Evolutionary conservation across 2,113 vertebrate species (phyloP).

Genomic region (Tachysurus fulvidraco): DNA sequence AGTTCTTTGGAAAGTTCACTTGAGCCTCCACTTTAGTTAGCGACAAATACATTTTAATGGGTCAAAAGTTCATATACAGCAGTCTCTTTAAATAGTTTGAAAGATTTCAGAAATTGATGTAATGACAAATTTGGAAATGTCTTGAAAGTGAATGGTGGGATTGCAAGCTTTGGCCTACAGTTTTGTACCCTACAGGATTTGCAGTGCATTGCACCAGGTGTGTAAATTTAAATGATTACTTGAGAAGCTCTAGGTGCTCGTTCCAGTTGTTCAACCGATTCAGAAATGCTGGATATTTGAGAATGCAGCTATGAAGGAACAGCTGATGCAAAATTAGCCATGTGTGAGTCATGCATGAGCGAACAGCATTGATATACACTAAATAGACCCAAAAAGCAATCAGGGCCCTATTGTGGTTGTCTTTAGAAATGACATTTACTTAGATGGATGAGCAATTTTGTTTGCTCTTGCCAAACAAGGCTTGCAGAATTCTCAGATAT

Average conservation of each 20-base stretch:
- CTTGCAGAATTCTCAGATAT: background rate
- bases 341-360: slow-evolving; percentile 23
- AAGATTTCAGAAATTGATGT: too few relatives aligned
- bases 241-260: background rate
- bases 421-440: slow-evolving; percentile 23
- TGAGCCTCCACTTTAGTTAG: too few relatives aligned
- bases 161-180: background rate
- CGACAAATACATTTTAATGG: too few relatives aligned
- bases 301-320: background rate
- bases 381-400: slow-evolving; percentile 19
- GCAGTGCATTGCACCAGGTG: background rate
- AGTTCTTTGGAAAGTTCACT: too few relatives aligned
- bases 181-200: background rate
- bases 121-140: too few relatives aligned
- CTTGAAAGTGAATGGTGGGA: too few relatives aligned
- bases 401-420: slow-evolving; percentile 18
- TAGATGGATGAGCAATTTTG: slow-evolving; percentile 19
- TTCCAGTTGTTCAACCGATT: background rate
- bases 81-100: too few relatives aligned
- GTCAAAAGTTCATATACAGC: too few relatives aligned
- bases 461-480: slow-evolving; percentile 19
- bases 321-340: slow-evolving; percentile 14
- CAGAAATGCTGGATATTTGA: background rate
- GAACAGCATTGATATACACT: slow-evolving; percentile 14
- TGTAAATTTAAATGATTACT: background rate